Conservation (phyloP, 2,113 vertebrate genomes). For the Sclerurus mexicanus region DNA sequence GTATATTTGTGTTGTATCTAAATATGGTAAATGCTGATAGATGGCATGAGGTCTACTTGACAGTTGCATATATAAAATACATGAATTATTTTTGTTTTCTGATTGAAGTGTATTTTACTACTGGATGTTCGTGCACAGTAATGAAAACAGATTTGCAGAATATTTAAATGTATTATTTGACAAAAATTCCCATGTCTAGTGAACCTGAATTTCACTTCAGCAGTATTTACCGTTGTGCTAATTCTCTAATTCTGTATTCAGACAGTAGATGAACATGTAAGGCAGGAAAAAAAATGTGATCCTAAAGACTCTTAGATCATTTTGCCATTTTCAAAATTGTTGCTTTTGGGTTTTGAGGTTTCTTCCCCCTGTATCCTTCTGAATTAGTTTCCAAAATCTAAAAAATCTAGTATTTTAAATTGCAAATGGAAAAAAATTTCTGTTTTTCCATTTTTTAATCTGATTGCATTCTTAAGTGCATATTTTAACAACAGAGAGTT, state of each 20-base stretch:
- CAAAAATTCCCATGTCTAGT: background rate
- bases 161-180: background rate
- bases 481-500: background rate
- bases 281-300: background rate
- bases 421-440: background rate
- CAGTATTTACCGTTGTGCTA: background rate
- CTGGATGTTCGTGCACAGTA: background rate
- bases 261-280: background rate
- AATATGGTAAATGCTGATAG: background rate
- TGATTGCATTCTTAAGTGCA: background rate
- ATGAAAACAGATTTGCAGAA: background rate
- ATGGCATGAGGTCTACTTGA: background rate
- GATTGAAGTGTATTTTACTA: background rate
- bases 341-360: rapidly evolving
- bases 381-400: background rate
- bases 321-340: background rate
- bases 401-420: background rate
- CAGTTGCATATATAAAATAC: background rate
- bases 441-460: background rate
- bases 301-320: background rate
- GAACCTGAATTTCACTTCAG: background rate
- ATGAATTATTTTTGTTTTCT: background rate
- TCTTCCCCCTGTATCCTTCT: rapidly evolving
- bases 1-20: background rate
- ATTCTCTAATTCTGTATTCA: background rate